Evolutionary conservation across 2,888 invertebrate species (phyloP), one percentile per base, ranked within the genome.

Genomic region (Lithophane ornitopus): DNA sequence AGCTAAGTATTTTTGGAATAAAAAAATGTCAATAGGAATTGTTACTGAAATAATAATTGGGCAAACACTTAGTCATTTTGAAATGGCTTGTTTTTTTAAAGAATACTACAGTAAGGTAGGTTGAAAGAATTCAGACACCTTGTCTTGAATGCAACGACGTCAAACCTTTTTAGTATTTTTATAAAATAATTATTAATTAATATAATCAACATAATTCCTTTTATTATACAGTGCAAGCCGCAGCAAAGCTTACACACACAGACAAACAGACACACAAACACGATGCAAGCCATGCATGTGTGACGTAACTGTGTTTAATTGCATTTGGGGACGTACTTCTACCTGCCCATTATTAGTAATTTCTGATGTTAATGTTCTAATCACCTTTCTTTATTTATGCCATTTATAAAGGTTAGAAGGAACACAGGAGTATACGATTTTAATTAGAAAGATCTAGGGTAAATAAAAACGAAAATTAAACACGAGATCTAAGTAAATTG

Each of bases 301-400:
- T 78, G 70, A 39, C n/a, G 52, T 93, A 93, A 93, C 92, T 93
- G 92, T 92, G 88, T 92, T 91, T 92, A 93, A 93, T 94, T 92
- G 91, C 90, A 89, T 90, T 79, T 90, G 89, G 88, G 85, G 90
- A 91, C 80, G 80, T 89, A 87, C 83, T 59, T 16, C 16, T 8
- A 78, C 54, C 52, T 56, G 6, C 14, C 59, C 71, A 80, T 84
- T 86, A 84, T 75, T 71, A 66, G 72, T 73, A 72, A 80, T 81
- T 80, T 76, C 69, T 76, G 65, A 79, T 81, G 85, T 82, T 83
- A 81, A 87, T 34, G 73, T 72, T 61, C 83, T 85, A 89, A 87
- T 85, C 78, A 80, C 68, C 76, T 85, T 78, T 73, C 77, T 67
- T 78, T 68, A 65, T 73, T 72, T 72, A 72, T 70, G 39, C 70